A percentile compares a stretch with the other conserved stretches of the same genome.
Conservation (phyloP, 2,888 invertebrate species). For the Cynaeus angustus region DNA sequence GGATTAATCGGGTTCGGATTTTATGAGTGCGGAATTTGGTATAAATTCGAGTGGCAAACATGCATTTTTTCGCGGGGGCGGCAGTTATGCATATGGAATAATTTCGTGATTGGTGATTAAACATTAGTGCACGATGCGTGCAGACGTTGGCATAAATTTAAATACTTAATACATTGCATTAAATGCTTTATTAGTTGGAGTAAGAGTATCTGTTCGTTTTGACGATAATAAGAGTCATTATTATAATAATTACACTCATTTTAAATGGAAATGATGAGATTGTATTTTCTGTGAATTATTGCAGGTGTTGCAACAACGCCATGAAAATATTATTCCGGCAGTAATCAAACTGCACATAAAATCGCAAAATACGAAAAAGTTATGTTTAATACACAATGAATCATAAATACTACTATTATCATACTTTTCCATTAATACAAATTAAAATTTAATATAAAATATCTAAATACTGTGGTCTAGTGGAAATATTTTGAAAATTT, state of each 20-base stretch:
- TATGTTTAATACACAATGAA: not conserved
- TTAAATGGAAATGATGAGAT: conserved; percentile 18
- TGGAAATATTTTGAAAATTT: too few species aligned
- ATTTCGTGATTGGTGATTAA: conserved; percentile 21
- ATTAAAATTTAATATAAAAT: too few species aligned
- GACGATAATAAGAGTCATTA: conserved; percentile 17
- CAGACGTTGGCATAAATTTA: not conserved
- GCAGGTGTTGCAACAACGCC: not conserved
- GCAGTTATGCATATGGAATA: conserved; percentile 7
- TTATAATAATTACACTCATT: conserved; percentile 20
- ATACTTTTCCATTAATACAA: too few species aligned
- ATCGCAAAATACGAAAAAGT: not conserved
- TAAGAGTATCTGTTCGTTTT: conserved; percentile 16
- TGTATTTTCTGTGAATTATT: not conserved
- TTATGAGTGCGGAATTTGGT: conserved; percentile 26
- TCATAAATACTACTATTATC: too few species aligned
- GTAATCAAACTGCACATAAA: not conserved
- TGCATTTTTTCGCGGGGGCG: conserved; percentile 4
- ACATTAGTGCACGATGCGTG: conserved; percentile 22
- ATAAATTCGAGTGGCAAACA: conserved; percentile 13
- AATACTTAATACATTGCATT: not conserved
- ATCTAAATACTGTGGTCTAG: too few species aligned
- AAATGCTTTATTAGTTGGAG: conserved; percentile 13
- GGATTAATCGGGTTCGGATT: conserved; percentile 36
- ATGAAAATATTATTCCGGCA: not conserved